Percentiles rank a stretch among this genome's conserved stretches.
These are phyloP conservation scores for Thymelicus acteon DNA, from an alignment of 2,888 invertebrate genomes.

Conservation along the genomic window DNA sequence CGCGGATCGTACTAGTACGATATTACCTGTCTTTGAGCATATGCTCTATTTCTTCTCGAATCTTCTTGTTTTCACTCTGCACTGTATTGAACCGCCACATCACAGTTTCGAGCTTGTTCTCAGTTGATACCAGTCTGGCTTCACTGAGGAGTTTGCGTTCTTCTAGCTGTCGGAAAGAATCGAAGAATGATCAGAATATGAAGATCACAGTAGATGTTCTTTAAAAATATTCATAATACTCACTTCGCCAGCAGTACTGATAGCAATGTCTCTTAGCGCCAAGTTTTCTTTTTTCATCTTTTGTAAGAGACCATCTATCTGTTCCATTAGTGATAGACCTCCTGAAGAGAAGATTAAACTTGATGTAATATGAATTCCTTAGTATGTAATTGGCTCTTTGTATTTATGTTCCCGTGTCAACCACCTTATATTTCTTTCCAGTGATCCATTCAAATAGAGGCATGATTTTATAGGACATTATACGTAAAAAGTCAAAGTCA, in stretches of 20 bases:
- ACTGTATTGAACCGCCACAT: slow-evolving; percentile 86
- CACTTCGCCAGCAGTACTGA: slow-evolving; percentile 63
- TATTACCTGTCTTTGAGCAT: slow-evolving; percentile 87
- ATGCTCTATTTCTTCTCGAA: slow-evolving; percentile 90
- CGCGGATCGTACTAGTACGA: too few relatives aligned
- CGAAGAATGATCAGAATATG: neutral
- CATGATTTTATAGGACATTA: too few relatives aligned
- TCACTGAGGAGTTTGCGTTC: slow-evolving; percentile 68
- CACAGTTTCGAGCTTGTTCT: slow-evolving; percentile 87
- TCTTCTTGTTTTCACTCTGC: slow-evolving; percentile 85
- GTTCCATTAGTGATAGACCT: slow-evolving; percentile 59
- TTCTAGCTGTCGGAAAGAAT: slow-evolving; percentile 53
- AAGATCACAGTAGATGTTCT: too few relatives aligned
- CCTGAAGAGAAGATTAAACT: slow-evolving; percentile 52
- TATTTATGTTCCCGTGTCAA: too few relatives aligned
- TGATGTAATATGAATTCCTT: neutral
- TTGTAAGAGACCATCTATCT: slow-evolving; percentile 64
- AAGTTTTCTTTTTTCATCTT: slow-evolving; percentile 59
- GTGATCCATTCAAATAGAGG: too few relatives aligned
- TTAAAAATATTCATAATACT: too few relatives aligned
- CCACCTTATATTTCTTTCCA: too few relatives aligned
- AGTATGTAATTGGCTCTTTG: too few relatives aligned
- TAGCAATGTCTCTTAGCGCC: slow-evolving; percentile 54
- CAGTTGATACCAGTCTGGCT: slow-evolving; percentile 80
- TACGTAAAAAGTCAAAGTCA: too few relatives aligned